Conservation (phyloP, 2,113 vertebrate species). For the Chionis minor region DNA sequence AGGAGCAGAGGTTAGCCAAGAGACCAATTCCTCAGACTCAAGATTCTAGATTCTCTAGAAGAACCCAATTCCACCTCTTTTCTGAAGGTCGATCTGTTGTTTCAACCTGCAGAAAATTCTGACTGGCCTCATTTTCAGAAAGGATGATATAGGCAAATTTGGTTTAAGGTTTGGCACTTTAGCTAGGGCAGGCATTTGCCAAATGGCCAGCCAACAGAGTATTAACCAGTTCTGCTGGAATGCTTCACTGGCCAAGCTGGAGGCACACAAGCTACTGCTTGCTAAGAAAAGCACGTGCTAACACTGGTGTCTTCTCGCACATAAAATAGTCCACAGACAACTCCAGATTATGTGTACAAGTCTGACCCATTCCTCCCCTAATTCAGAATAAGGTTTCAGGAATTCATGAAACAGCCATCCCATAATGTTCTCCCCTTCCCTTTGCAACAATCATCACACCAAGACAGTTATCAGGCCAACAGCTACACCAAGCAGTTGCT, state of each 20-base stretch:
- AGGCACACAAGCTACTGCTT: neutral
- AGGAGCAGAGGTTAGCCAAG: constrained; percentile 23
- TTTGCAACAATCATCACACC: neutral
- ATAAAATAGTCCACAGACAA: neutral
- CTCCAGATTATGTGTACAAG: neutral
- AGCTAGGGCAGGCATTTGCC: neutral
- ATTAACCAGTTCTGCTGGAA: neutral
- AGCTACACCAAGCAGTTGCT: neutral
- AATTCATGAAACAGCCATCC: neutral
- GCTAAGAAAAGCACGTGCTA: neutral
- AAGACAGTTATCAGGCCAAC: neutral
- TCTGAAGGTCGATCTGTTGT: neutral
- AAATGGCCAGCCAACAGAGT: neutral
- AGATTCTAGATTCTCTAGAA: neutral
- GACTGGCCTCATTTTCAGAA: neutral
- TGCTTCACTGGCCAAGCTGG: neutral
- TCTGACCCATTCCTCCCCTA: neutral
- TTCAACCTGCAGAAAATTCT: neutral
- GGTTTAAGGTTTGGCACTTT: constrained; percentile 62
- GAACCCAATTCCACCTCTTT: neutral
- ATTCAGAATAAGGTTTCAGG: neutral
- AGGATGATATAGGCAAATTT: constrained; percentile 23
- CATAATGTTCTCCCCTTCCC: neutral
- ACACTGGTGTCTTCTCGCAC: neutral
- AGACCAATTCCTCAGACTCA: neutral